A percentile compares a stretch with the other conserved stretches of the same genome.
phyloP scores from a whole-genome alignment of 2,113 vertebrate genomes.

The Echinops telfairi region DNA sequence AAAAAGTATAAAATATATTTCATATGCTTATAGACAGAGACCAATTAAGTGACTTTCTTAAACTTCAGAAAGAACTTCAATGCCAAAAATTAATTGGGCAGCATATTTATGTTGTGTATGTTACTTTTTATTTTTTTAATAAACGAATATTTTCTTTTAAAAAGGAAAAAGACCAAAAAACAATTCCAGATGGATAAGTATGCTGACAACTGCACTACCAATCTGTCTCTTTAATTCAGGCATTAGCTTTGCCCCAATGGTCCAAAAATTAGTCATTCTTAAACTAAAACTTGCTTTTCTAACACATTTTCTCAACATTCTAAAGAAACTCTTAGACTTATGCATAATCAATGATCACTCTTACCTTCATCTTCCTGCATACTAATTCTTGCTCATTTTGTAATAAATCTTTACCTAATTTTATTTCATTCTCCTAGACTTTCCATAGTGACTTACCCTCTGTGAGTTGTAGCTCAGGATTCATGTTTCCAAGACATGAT shows the following conservation, averaged over 20 bases:
- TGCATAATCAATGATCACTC: conserved; percentile 54
- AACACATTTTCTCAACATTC: conserved; percentile 51
- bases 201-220: conserved; percentile 28
- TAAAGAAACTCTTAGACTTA: conserved; percentile 18
- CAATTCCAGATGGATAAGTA: conserved; percentile 65
- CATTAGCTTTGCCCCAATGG: conserved; percentile 52
- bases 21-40: background rate
- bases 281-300: conserved; percentile 58
- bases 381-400: conserved; percentile 22
- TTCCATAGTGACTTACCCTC: background rate
- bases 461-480: background rate
- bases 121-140: conserved; percentile 63
- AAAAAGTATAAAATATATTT: background rate
- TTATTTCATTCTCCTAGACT: conserved; percentile 6
- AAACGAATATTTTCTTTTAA: background rate
- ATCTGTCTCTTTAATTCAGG: conserved; percentile 72
- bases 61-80: conserved; percentile 27
- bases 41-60: conserved; percentile 33
- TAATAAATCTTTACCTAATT: background rate
- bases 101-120: background rate
- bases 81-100: conserved; percentile 23
- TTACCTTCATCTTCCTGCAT: conserved; percentile 18
- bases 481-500: background rate
- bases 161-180: conserved; percentile 49
- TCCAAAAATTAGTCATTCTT: conserved; percentile 70